phyloP scores from a whole-genome alignment of 2,113 vertebrate species.

The Puffinus mauretanicus region DNA sequence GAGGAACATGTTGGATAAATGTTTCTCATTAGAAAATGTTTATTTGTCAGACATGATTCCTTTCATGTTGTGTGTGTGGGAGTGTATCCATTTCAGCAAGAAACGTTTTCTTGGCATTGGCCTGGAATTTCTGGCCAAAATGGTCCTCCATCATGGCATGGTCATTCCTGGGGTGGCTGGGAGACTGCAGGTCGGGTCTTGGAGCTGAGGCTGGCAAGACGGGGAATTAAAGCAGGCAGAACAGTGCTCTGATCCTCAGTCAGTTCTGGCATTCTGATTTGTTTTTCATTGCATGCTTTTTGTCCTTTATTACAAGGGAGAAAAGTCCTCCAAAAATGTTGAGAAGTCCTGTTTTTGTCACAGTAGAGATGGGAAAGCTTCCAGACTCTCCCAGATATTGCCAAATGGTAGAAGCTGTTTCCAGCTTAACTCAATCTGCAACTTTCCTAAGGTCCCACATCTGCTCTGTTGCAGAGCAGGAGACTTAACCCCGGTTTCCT shows the following conservation, averaged over 20 bases:
- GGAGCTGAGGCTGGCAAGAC: background rate
- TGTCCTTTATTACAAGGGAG: background rate
- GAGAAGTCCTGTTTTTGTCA: slow-evolving; percentile 21
- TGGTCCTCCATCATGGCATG: background rate
- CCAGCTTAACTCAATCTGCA: background rate
- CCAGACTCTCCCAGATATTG: slow-evolving; percentile 28
- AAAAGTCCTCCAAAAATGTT: slow-evolving; percentile 31
- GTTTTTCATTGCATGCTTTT: background rate
- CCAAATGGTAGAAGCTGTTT: slow-evolving; percentile 24
- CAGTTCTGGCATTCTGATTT: background rate
- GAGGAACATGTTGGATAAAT: background rate
- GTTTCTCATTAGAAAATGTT: slow-evolving; percentile 52
- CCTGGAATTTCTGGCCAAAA: background rate
- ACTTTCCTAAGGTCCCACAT: background rate
- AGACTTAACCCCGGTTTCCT: background rate
- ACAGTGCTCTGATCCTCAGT: background rate
- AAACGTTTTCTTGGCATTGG: slow-evolving; percentile 22
- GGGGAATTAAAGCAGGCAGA: background rate
- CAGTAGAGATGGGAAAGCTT: slow-evolving; percentile 10
- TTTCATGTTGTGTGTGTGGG: slow-evolving; percentile 12
- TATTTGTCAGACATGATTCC: slow-evolving; percentile 38
- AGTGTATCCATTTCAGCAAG: slow-evolving; percentile 10
- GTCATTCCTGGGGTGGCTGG: background rate
- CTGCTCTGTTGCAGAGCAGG: background rate
- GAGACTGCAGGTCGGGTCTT: background rate